Base-by-base conservation (phyloP, 2,797 vertebrate species). In the Acrossocheilus fasciatus region DNA sequence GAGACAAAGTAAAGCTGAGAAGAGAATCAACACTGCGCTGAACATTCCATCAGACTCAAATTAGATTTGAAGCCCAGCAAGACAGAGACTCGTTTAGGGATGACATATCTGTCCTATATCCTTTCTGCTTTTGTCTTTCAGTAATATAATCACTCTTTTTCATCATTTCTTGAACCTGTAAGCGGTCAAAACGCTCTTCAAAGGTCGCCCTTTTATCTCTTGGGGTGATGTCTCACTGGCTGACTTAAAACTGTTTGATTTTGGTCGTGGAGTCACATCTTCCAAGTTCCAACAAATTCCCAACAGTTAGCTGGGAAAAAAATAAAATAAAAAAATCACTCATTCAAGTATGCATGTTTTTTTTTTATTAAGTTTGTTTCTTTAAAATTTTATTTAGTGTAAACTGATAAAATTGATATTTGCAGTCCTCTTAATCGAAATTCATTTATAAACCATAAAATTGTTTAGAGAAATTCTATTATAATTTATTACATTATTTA, bases 41-140 rank as follows among this genome's bases (percentile, higher is more conserved):
- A 79, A 85, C 83, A 62, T 81, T 88, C 83, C 70, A 82, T 52
- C 83, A 77, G 45, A 73, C 52, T 30, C 26, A 81, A 86, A 86
- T 86, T 82, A 79, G n/a, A 83, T 82, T 62, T 73, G 66, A 62
- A 79, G 52, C 52, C 70, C 59, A 68, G 45, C 17, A 81, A 86
- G 85, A 57, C 64, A 66, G 83, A 72, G 66, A n/a, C 50, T 77
- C 43, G 47, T 69, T 68, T 84, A 82, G 77, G 69, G 43, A 85
- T 85, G 84, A 85, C 39, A 70, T 72, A 85, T 85, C 52, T 85
- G 77, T 79, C 47, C 50, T 80, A 72, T 62, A 79, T 79, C 52
- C 66, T 70, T 79, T 72, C 76, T 80, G 39, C 52, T 41, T 59
- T 69, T 85, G 84, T 79, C 39, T 70, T 72, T 23, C 84, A 45